phyloP scores from a whole-genome alignment of 2,888 invertebrate genomes.

The Alloplasta piceator region DNA sequence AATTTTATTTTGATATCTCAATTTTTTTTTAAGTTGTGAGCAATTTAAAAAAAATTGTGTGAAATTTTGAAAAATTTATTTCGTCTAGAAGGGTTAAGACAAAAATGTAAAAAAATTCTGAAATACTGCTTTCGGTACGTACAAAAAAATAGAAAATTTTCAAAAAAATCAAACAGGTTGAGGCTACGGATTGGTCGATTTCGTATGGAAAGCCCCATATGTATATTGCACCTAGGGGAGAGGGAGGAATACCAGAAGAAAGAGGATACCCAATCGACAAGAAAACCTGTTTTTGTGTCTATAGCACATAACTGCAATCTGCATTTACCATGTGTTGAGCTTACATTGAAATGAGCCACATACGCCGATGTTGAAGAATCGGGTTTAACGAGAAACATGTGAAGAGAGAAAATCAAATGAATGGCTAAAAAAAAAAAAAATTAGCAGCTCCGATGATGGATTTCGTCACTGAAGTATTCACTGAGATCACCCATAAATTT shows the following conservation, averaged over 20 bases:
- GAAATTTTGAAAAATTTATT: no score
- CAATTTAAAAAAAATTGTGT: no score
- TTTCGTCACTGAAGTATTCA: conserved; percentile 12
- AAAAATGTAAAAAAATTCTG: no score
- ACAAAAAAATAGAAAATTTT: no score
- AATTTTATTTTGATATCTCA: no score
- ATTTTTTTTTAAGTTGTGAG: no score
- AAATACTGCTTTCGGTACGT: no score
- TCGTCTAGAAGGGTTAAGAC: no score
- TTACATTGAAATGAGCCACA: conserved; percentile 15
- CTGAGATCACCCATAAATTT: not conserved
- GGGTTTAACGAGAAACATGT: conserved; percentile 19
- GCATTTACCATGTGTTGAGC: conserved; percentile 3
- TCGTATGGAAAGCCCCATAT: no score
- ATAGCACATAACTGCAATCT: conserved; percentile 8
- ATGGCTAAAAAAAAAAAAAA: not conserved
- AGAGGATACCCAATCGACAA: conserved; percentile 31
- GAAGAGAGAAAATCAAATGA: not conserved
- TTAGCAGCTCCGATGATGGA: conserved; percentile 6
- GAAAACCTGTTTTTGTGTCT: conserved; percentile 37
- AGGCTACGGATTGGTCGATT: no score
- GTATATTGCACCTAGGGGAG: conserved; percentile 2
- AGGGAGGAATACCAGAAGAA: conserved; percentile 26
- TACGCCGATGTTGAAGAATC: conserved; percentile 4
- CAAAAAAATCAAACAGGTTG: no score